Percentiles rank a stretch among this genome's conserved stretches.
Conservation (phyloP, 53 echinoderm and acorn worm species). For the Pentamera pediparva region DNA sequence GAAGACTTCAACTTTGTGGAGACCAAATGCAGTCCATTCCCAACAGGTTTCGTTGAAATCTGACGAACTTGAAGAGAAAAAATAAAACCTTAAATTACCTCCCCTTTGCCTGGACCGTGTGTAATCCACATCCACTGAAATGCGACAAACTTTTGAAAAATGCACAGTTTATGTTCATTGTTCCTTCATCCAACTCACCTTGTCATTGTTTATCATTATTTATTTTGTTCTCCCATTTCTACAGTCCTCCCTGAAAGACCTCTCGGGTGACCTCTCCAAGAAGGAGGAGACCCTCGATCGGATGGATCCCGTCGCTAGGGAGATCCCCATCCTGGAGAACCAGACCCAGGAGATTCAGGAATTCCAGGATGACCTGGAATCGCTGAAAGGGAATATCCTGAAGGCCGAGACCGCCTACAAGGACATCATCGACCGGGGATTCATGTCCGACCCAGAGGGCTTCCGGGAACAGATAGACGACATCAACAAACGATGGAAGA, state of each 20-base stretch:
- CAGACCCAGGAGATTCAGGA: constrained; percentile 79
- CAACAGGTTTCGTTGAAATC: no score
- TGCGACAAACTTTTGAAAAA: no score
- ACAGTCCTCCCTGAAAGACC: constrained; percentile 73
- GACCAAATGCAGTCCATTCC: no score
- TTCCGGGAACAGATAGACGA: constrained; percentile 90
- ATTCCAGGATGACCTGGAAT: constrained; percentile 75
- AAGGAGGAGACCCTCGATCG: constrained; percentile 70
- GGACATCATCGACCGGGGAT: constrained; percentile 93
- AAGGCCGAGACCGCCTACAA: constrained; percentile 71
- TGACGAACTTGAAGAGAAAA: no score
- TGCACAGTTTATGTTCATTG: no score
- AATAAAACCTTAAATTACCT: no score
- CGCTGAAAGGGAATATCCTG: constrained; percentile 76
- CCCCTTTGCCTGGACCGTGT: no score
- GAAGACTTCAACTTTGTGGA: no score
- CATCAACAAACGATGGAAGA: constrained; percentile 68
- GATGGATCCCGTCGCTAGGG: constrained; percentile 73
- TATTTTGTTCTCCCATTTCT: no score
- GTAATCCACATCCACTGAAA: no score
- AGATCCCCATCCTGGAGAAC: constrained; percentile 52
- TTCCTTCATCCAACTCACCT: no score
- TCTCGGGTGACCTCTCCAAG: constrained; percentile 53
- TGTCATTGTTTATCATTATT: neutral
- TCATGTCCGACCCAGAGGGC: constrained; percentile 73